These are phyloP conservation scores for Forbesichthys agassizii DNA, from an alignment of 2,113 vertebrate genomes.

Conservation along the genomic window DNA sequence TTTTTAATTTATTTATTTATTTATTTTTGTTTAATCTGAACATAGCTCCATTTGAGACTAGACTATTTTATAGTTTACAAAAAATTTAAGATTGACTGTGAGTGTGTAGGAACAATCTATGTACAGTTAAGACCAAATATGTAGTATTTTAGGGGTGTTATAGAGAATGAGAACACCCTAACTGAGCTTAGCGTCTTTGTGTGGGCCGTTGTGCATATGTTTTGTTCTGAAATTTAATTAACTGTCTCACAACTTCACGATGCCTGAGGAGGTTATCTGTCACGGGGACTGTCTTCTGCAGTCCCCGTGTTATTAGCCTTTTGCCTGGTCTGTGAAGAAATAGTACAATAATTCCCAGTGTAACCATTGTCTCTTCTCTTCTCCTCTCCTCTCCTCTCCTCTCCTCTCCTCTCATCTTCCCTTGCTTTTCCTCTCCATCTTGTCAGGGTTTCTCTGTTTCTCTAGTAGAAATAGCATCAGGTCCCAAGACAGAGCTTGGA, in stretches of 20 bases:
- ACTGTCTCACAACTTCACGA: conserved; percentile 34
- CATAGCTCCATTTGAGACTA: too few relatives aligned
- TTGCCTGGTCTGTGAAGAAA: conserved; percentile 39
- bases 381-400: not conserved
- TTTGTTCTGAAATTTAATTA: conserved; percentile 48
- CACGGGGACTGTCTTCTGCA: conserved; percentile 25
- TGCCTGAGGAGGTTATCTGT: conserved; percentile 49
- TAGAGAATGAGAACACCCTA: too few relatives aligned
- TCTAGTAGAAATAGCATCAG: conserved; percentile 19
- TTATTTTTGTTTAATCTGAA: too few relatives aligned
- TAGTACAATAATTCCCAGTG: conserved; percentile 8
- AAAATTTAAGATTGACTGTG: too few relatives aligned
- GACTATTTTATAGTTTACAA: too few relatives aligned
- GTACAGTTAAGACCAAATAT: too few relatives aligned
- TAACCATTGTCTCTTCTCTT: not conserved
- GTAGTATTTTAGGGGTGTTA: not conserved
- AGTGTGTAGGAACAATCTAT: too few relatives aligned
- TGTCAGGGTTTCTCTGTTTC: not conserved
- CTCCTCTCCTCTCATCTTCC: not conserved
- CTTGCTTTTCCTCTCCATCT: not conserved
- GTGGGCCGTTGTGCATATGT: not conserved
- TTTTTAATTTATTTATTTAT: too few relatives aligned
- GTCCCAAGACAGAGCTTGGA: conserved; percentile 25
- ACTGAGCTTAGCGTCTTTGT: not conserved
- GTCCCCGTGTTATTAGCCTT: conserved; percentile 59